These are phyloP conservation scores for Hyposmocoma kahamanoa DNA, from an alignment of 1,140 invertebrate species.

Conservation along the genomic window DNA sequence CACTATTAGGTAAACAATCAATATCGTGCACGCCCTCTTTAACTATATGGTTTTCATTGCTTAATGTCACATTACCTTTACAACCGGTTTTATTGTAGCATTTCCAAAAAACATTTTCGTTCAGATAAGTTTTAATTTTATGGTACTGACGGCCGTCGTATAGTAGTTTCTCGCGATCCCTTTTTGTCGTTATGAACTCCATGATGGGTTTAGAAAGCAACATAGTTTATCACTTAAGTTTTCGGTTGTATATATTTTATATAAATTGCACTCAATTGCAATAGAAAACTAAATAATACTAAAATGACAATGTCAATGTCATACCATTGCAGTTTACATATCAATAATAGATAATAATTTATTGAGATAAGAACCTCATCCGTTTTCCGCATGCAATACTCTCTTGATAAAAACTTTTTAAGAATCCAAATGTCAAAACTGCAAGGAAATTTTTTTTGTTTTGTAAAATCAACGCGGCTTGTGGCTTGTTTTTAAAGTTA, in stretches of 20 bases:
- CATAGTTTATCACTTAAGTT: not conserved
- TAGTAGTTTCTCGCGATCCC: slow-evolving; percentile 2
- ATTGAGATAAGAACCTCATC: not conserved
- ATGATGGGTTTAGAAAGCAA: not conserved
- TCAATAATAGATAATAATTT: not conserved
- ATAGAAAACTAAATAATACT: not conserved
- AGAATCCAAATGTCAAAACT: too few relatives aligned
- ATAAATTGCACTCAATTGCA: not conserved
- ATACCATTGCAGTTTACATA: not conserved
- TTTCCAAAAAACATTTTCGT: slow-evolving; percentile 2
- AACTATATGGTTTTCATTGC: slow-evolving; percentile 4
- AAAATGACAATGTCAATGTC: not conserved
- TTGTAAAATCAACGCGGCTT: too few relatives aligned
- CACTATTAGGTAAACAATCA: slow-evolving; percentile 4
- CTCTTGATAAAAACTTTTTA: not conserved
- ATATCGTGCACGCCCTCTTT: slow-evolving; percentile 3
- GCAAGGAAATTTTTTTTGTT: too few relatives aligned
- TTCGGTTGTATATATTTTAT: not conserved
- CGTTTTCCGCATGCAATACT: not conserved
- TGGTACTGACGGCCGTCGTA: slow-evolving; percentile 3
- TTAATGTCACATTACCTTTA: slow-evolving; percentile 4
- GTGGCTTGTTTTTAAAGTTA: too few relatives aligned
- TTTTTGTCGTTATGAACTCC: slow-evolving; percentile 3
- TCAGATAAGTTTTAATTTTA: slow-evolving; percentile 3
- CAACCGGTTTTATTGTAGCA: not conserved